Conservation (phyloP, 2,113 vertebrate genomes). For the Gallinago undulata region DNA sequence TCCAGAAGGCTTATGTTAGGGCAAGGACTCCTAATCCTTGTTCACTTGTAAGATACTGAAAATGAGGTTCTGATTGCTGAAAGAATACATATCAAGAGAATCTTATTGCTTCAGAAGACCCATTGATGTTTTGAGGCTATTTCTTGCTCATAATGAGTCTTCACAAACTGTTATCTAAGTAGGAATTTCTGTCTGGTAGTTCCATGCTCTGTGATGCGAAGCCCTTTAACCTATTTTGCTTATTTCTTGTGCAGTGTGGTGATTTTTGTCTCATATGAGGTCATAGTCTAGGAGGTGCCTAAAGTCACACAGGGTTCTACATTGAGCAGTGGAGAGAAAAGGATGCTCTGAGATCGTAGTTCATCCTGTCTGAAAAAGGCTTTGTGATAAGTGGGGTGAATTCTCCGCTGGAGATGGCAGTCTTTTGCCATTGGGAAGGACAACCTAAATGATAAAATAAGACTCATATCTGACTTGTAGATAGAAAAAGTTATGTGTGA, state of each 20-base stretch:
- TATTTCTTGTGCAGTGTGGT: background rate
- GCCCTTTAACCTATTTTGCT: background rate
- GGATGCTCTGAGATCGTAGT: background rate
- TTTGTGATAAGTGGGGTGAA: background rate
- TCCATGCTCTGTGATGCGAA: background rate
- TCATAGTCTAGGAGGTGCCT: background rate
- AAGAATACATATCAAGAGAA: background rate
- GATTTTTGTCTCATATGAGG: background rate
- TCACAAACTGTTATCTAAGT: background rate
- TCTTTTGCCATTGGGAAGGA: background rate
- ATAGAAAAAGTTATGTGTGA: background rate
- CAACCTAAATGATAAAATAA: background rate
- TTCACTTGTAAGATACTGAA: background rate
- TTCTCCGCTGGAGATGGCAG: background rate
- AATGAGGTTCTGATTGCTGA: background rate
- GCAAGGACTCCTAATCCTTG: background rate
- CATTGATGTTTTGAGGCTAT: background rate
- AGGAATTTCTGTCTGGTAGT: background rate
- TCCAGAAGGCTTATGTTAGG: background rate
- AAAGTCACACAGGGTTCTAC: background rate
- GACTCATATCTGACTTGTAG: background rate
- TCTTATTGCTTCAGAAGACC: background rate
- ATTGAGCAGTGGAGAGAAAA: background rate
- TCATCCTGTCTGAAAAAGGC: background rate
- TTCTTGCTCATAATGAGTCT: background rate